Base-by-base conservation (phyloP, 2,797 vertebrate genomes). In the Argentina silus region DNA sequence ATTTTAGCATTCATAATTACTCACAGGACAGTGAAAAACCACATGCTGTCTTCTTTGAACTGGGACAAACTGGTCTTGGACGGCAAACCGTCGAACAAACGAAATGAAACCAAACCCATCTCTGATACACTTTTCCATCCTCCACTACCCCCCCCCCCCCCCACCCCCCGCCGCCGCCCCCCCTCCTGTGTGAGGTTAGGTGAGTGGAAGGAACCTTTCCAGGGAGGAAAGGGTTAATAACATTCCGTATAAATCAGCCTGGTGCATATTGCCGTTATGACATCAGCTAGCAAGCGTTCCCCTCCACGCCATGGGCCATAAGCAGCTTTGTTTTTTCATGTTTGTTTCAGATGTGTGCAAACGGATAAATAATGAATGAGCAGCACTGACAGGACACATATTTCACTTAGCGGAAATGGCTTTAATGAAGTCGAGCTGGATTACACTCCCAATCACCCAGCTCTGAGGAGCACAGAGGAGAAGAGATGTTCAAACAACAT, bases 281-380 rank as follows among this genome's bases (percentile, higher is more conserved):
- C 90, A 92, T 92, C 89, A 89, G 81, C 72, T 69, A 90, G 83
- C 75, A 4, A 36, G 27, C 27, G 1, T 4, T 78, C 74, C 85
- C 82, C 81, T 89, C 82, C 81, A 85, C 79, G 80, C 83, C 88
- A 79, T 45, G 82, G 82, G 75, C 84, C 82, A 84, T 91, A 91
- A 91, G 89, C 87, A 90, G 89, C 87, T 88, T 90, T 80, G 80
- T 83, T 83, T 84, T 79, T 83, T 53, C 72, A 87, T 83, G 87
- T 92, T 92, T 88, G 83, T 89, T 90, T 90, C 85, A 89, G 89
- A 92, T 90, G 90, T 91, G 90, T 89, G 87, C 85, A 91, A 90
- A 91, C 73, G 87, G 86, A 90, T 93, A 90, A 92, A 93, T 93
- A 93, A 92, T 93, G 85, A 90, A 93, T 92, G 90, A 91, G 89